phyloP scores from a whole-genome alignment of 2,113 vertebrate genomes.

The Sturnira hondurensis region DNA sequence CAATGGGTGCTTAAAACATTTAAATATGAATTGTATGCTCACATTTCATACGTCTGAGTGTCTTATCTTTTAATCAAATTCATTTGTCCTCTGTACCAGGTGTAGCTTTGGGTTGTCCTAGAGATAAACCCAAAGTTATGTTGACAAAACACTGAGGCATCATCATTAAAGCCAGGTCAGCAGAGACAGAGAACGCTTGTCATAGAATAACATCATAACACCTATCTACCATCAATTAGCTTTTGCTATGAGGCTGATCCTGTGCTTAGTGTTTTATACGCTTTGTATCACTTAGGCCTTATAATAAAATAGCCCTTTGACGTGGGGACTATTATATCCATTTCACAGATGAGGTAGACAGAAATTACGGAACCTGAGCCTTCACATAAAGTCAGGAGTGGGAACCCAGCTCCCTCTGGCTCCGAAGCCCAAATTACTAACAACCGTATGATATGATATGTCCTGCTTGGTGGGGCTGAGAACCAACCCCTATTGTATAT shows the following conservation, averaged over 20 bases:
- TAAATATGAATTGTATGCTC: slow-evolving; percentile 25
- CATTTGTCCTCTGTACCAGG: slow-evolving; percentile 37
- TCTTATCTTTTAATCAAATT: slow-evolving; percentile 40
- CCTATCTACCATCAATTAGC: not conserved
- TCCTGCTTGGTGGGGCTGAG: not conserved
- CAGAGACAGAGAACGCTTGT: not conserved
- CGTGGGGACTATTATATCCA: not conserved
- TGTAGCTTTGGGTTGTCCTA: not conserved
- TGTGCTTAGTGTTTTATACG: not conserved
- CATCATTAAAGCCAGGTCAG: not conserved
- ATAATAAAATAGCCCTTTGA: not conserved
- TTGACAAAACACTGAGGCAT: not conserved
- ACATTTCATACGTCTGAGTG: slow-evolving; percentile 2
- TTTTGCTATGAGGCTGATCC: not conserved
- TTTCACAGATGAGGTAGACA: not conserved
- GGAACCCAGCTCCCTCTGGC: not conserved
- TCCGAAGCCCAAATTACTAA: not conserved
- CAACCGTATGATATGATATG: not conserved
- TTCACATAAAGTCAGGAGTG: not conserved
- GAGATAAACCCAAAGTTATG: not conserved
- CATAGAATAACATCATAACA: not conserved
- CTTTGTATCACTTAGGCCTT: not conserved
- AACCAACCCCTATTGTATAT: not conserved
- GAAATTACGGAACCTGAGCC: not conserved
- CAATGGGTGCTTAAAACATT: not conserved